Evolutionary conservation across 1,140 invertebrate species (phyloP).

Genomic region (Drosophila navojoa): DNA sequence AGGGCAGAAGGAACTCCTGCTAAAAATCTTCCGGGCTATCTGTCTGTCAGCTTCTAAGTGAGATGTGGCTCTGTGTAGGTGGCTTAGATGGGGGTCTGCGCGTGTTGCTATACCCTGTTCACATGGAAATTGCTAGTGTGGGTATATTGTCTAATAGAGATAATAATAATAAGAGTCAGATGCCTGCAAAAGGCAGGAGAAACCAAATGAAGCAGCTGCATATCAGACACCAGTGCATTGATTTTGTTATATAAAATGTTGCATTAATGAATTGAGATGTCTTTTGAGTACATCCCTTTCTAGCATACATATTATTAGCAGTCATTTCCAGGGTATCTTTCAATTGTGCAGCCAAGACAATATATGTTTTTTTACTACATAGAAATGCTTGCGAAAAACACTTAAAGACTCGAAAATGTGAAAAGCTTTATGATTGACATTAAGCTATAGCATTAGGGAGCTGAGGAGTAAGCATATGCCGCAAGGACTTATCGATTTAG

Average conservation of each 20-base stretch:
- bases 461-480: no score
- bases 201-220: no score
- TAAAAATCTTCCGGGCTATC: slow-evolving; percentile 7
- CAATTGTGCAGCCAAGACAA: not conserved
- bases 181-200: not conserved
- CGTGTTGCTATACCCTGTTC: not conserved
- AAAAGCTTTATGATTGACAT: not conserved
- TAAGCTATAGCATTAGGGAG: no score
- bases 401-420: not conserved
- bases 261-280: no score
- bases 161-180: no score
- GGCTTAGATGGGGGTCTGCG: not conserved
- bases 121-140: not conserved
- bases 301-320: no score
- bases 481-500: no score
- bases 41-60: slow-evolving; percentile 21
- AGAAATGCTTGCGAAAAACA: not conserved
- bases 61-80: slow-evolving; percentile 16
- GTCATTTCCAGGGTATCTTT: not conserved
- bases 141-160: not conserved
- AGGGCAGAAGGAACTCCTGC: not conserved
- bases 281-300: no score
- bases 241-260: no score
- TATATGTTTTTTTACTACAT: not conserved
- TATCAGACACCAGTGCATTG: no score